Evolutionary conservation across 2,888 invertebrate species (phyloP).

Genomic region (Eristalis arbustorum): DNA sequence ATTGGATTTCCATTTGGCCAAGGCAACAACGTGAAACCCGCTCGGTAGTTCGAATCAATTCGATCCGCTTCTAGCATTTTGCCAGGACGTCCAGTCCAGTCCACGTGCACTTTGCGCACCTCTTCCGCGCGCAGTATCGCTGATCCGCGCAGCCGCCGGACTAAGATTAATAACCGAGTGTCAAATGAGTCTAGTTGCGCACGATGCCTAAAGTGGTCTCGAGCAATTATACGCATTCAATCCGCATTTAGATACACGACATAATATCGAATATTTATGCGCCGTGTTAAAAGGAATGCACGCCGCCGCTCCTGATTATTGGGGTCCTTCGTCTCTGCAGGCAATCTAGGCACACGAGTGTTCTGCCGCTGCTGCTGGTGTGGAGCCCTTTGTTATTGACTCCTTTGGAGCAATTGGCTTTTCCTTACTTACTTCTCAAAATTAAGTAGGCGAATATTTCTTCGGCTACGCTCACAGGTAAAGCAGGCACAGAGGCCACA

Average conservation of each 20-base stretch:
- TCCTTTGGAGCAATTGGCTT: slow-evolving; percentile 35
- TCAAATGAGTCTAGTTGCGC: slow-evolving; percentile 69
- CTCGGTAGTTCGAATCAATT: slow-evolving; percentile 64
- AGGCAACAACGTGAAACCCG: slow-evolving; percentile 48
- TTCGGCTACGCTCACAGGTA: background rate
- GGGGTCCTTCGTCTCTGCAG: slow-evolving; percentile 47
- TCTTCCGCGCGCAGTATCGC: slow-evolving; percentile 41
- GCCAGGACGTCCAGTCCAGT: slow-evolving; percentile 33
- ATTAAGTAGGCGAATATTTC: slow-evolving; percentile 58
- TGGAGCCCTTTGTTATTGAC: slow-evolving; percentile 44
- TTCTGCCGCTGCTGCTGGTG: background rate
- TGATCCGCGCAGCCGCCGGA: slow-evolving; percentile 52
- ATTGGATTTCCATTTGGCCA: slow-evolving; percentile 67
- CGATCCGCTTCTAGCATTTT: slow-evolving; percentile 65
- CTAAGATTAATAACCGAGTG: slow-evolving; percentile 69
- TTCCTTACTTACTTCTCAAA: slow-evolving; percentile 41
- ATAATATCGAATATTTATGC: slow-evolving; percentile 71
- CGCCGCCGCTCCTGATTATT: slow-evolving; percentile 67
- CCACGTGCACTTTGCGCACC: slow-evolving; percentile 52
- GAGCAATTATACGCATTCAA: slow-evolving; percentile 70
- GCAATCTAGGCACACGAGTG: background rate
- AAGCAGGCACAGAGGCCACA: background rate
- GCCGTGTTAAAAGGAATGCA: slow-evolving; percentile 70
- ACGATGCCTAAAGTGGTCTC: slow-evolving; percentile 66
- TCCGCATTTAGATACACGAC: slow-evolving; percentile 70